Evolutionary conservation across 1,140 invertebrate species (phyloP), one percentile per base, ranked within the genome.

Genomic region (Pteromalus puparum): DNA sequence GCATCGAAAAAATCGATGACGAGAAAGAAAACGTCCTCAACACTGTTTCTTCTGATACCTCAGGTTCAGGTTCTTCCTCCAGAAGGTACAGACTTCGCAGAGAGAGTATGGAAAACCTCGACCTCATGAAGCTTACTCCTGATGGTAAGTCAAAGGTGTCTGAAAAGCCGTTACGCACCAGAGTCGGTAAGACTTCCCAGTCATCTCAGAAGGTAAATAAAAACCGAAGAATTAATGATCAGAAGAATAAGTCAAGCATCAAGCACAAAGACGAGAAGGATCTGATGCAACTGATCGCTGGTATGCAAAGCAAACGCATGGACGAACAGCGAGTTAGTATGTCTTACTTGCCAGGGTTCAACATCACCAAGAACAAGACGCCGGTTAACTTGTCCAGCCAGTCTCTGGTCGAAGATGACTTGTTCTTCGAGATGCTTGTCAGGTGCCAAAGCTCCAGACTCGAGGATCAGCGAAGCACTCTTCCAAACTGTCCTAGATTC

Each of bases 71-170:
- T 10, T 90, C 93, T 2, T 92, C 91, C 7, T 90, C 91, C 1
- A 90, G 93, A 78, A 91, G 94, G 88, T 94, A 95, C 73, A 95
- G 97, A 87, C 95, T 97, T 80, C 95, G 97, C 88, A 94, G 98
- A 81, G 96, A 97, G 91, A 98, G 97, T 92, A 99, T 99, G 98
- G 98, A 99, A 92, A 98, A 98, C 90, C 95, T 99, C 93, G 97
- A 98, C 93, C 94, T 99, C 18, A 96, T 99, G 92, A 98, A 98
- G 94, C 94, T 98, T 86, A 98, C 97, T 18, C 97, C 97, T 0
- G 97, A 98, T 91, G 95, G 94, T 46, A 97, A 97, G 90, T 93
- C 94, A 68, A 92, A 92, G 85, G 91, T 92, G 67, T 87, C 89
- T 42, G 88, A 86, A 76, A 89, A 91, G 87, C 90, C 85, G 72